These are phyloP conservation scores for Mamestra configurata DNA, from an alignment of 1,140 invertebrate species.

Conservation along the genomic window DNA sequence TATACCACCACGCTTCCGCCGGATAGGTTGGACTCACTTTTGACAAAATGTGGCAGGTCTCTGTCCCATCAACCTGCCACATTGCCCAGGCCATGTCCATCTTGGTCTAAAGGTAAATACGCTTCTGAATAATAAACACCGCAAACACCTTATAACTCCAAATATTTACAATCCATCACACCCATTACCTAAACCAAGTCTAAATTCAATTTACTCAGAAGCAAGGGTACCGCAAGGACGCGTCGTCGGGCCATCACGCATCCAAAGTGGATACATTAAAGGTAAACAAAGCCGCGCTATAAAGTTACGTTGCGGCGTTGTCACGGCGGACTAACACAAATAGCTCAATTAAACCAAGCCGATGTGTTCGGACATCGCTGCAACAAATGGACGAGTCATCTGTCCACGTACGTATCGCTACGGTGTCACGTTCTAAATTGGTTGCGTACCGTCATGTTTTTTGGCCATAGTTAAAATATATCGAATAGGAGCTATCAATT, in stretches of 20 bases:
- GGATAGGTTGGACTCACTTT: too few relatives aligned
- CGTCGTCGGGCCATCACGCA: background rate
- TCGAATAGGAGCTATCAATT: slow-evolving; percentile 69
- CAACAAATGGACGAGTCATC: slow-evolving; percentile 80
- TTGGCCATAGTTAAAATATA: slow-evolving; percentile 71
- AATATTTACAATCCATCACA: background rate
- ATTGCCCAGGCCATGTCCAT: too few relatives aligned
- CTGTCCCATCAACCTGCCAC: too few relatives aligned
- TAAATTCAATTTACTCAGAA: slow-evolving; percentile 4
- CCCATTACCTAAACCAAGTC: too few relatives aligned
- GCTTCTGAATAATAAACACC: background rate
- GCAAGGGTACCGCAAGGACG: background rate
- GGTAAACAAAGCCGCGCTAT: slow-evolving; percentile 48
- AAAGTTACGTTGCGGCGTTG: slow-evolving; percentile 64
- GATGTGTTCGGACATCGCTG: slow-evolving; percentile 69
- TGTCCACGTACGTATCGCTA: slow-evolving; percentile 71
- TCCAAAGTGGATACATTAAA: slow-evolving; percentile 30
- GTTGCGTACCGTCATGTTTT: slow-evolving; percentile 67
- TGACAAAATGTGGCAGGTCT: too few relatives aligned
- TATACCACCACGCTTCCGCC: too few relatives aligned
- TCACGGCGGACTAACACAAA: slow-evolving; percentile 78
- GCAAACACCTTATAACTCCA: background rate
- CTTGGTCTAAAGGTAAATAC: too few relatives aligned
- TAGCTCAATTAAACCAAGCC: slow-evolving; percentile 81
- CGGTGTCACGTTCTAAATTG: slow-evolving; percentile 77